Evolutionary conservation across 2,113 vertebrate genomes (phyloP).

Genomic region (Notechis scutatus): DNA sequence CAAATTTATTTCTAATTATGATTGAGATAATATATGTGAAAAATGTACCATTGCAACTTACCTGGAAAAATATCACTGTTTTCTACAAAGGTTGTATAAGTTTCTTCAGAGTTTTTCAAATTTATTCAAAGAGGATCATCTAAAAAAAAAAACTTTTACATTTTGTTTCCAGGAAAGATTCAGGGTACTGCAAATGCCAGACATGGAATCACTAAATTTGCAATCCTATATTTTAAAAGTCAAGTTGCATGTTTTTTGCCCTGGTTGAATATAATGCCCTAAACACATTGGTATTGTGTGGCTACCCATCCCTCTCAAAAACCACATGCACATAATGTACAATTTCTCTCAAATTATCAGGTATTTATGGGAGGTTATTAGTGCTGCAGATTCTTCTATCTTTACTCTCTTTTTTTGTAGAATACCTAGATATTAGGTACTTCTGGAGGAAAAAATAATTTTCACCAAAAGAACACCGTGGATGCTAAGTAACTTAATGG

Average conservation of each 20-base stretch:
- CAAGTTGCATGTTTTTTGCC: not conserved
- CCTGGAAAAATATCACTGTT: not conserved
- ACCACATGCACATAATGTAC: constrained; percentile 13
- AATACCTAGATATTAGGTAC: constrained; percentile 57
- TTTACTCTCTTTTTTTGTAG: constrained; percentile 45
- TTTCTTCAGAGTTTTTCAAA: not conserved
- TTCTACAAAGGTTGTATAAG: not conserved
- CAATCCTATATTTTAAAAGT: not conserved
- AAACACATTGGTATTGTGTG: not conserved
- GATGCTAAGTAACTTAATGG: constrained; percentile 73
- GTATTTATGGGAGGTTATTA: constrained; percentile 31
- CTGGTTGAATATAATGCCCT: not conserved
- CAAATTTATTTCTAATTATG: not conserved
- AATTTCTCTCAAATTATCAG: constrained; percentile 28
- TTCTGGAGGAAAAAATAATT: constrained; percentile 67
- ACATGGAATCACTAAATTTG: not conserved
- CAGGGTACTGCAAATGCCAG: not conserved
- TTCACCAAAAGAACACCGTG: constrained; percentile 46
- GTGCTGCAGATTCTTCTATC: constrained; percentile 46
- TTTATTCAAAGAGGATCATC: not conserved
- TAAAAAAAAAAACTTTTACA: not conserved
- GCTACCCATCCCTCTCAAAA: not conserved
- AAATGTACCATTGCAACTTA: not conserved
- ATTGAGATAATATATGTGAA: not conserved
- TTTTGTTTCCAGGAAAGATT: constrained; percentile 8